Evolutionary conservation across 2,113 vertebrate genomes (phyloP).

Genomic region (Salvelinus fontinalis): DNA sequence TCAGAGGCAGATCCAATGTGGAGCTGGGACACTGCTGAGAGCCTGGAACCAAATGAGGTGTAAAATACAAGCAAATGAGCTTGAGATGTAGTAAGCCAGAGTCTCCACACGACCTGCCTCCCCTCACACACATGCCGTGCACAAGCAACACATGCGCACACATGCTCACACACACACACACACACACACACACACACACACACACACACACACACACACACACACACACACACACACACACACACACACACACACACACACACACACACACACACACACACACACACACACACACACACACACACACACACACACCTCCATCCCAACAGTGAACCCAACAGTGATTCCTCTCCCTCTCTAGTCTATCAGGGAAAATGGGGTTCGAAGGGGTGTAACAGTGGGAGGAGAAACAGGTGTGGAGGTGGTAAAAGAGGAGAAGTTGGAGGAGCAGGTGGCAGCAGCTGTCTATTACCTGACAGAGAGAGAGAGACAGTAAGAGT

Average conservation of each 20-base stretch:
- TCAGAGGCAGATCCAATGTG: slow-evolving; percentile 66
- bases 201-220: neutral
- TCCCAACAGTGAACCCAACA: slow-evolving; percentile 21
- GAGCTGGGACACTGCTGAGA: slow-evolving; percentile 52
- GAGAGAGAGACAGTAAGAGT: slow-evolving; percentile 1
- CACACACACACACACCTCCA: slow-evolving; percentile 39
- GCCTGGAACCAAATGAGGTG: slow-evolving; percentile 73
- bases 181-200: neutral
- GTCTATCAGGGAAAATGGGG: slow-evolving; percentile 35
- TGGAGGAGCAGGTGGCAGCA: slow-evolving; percentile 6
- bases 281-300: neutral
- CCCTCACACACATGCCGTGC: slow-evolving; percentile 7
- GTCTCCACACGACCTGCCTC: neutral
- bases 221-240: slow-evolving; percentile 25
- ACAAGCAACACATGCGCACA: neutral
- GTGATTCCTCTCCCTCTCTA: neutral
- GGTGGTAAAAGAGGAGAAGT: slow-evolving; percentile 9
- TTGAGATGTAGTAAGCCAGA: slow-evolving; percentile 65
- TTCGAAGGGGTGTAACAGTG: neutral
- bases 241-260: neutral
- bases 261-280: slow-evolving; percentile 24
- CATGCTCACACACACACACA: slow-evolving; percentile 17
- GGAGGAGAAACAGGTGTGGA: slow-evolving; percentile 33
- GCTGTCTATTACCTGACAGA: slow-evolving; percentile 27
- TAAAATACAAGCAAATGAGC: slow-evolving; percentile 78